Evolutionary conservation across 2,888 invertebrate species (phyloP), one percentile per base, ranked within the genome.

Genomic region (Mesochorus sp.): DNA sequence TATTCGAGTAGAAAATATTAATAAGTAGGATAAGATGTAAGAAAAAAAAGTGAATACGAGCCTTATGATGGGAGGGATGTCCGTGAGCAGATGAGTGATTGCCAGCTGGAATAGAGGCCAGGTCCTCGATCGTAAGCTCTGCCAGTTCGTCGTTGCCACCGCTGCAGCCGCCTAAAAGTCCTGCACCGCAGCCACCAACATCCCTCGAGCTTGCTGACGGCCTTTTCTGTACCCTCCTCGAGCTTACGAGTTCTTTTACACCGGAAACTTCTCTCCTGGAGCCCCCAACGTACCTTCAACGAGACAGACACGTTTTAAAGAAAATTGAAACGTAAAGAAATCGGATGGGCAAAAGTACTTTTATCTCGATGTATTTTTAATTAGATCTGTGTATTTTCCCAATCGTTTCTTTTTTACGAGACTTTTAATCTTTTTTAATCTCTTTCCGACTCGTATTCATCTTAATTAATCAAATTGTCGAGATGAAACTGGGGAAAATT

Each of bases 61-160:
- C 90, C 89, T 90, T 90, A 84, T 90, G 89, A 85, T 90, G 89
- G 81, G 90, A 88, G 80, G 90, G 86, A 86, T 90, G 89, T 81
- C 87, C 87, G 87, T 88, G 89, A 75, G 87, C 83, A 70, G 86
- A 83, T 76, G 84, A 84, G 81, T 89, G 89, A 85, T 88, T 89
- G 83, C 88, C 88, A 80, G 87, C 88, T 81, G 89, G 89, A 83
- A 89, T 88, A 80, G 89, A 89, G 83, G 90, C 89, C 90, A 89
- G 89, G 86, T 90, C 90, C 89, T 90, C 90, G 85, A 89, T 88
- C 62, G 89, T 89, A 79, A 89, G 84, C 81, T 89, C 89, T 37
- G 90, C 88, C 88, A 90, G 88, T 80, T 89, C 89, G 89, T 89
- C 89, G 85, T 81, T 89, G 62, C 89, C 88, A 64, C 88, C 89